phyloP scores from a whole-genome alignment of 2,797 vertebrate species.

The Siniperca scherzeri region DNA sequence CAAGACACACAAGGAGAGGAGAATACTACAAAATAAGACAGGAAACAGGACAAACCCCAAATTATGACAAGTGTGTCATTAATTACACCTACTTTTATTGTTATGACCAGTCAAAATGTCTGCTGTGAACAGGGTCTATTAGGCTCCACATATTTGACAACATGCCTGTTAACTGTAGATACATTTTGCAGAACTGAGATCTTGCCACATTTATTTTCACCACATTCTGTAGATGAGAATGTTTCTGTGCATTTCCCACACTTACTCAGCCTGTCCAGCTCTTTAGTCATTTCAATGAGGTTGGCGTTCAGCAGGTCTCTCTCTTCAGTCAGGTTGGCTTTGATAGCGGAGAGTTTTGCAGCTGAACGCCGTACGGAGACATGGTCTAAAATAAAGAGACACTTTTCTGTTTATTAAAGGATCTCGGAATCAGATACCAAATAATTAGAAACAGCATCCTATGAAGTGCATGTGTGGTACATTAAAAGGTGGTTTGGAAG shows the following conservation, averaged over 20 bases:
- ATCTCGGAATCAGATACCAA: too few relatives aligned
- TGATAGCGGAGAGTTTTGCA: not conserved
- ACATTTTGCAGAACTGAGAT: not conserved
- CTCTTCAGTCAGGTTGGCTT: slow-evolving; percentile 35
- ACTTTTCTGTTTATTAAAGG: not conserved
- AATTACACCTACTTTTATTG: too few relatives aligned
- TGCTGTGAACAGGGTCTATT: not conserved
- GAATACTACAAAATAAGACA: too few relatives aligned
- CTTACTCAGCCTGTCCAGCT: slow-evolving; percentile 20
- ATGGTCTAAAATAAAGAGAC: not conserved
- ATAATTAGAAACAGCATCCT: too few relatives aligned
- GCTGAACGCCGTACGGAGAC: not conserved
- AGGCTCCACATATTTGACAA: not conserved
- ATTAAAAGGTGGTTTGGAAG: too few relatives aligned
- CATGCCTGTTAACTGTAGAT: not conserved
- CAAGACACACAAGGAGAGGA: too few relatives aligned
- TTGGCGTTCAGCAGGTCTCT: slow-evolving; percentile 33
- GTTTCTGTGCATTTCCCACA: not conserved
- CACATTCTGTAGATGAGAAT: too few relatives aligned
- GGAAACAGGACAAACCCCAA: too few relatives aligned
- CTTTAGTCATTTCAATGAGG: slow-evolving; percentile 9
- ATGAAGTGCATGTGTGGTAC: too few relatives aligned
- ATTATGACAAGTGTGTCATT: too few relatives aligned
- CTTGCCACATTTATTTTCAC: not conserved
- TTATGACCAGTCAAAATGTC: not conserved